Base-by-base conservation (phyloP, 2,113 vertebrate species). In the Sturnira hondurensis region DNA sequence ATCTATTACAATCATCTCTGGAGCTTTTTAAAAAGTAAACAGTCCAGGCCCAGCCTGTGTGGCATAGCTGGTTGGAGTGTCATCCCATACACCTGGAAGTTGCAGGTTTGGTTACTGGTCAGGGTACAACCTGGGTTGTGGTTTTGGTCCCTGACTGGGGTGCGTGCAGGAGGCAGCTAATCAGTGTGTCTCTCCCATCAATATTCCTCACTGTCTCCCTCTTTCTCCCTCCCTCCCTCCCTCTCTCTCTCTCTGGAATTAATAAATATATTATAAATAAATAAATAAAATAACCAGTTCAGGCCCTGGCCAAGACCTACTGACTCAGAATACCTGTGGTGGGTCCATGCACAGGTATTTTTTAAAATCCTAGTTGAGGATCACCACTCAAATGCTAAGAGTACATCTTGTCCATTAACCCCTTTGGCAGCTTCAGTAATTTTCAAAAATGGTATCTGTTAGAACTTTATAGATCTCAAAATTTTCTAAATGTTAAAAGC, bases 401-500 rank as follows among this genome's bases (percentile, higher is more conserved):
- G 36, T 47, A 67, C 33, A 24, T 94, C 54, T 96, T 89, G 26
- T 71, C 43, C 38, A 67, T 73, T 73, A 88, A 84, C 36, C 14
- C 7, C 10, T 84, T 94, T 91, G 89, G 12, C 38, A 73, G 73
- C 67, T 70, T 83, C 43, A 78, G 0, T 78, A 65, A 71, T 38
- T 94, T 88, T 81, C 28, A 22, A 96, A 91, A 94, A 70, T 70
- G 65, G 20, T 82, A 36, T 52, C n/a, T 82, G 14, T 13, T 50
- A 82, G n/a, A 85, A 87, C 17, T 90, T 4, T 86, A 28, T 63
- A 78, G 63, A 5, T 71, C 77, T 94, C 41, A 56, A 85, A 45
- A 80, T 45, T 93, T 93, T 31, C 84, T 88, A 71, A 81, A 71
- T 87, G 63, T 88, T 83, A 58, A 96, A 93, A 90, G 38, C 38